Conservation (phyloP, 1,140 invertebrate species). For the Bombyx mandarina region DNA sequence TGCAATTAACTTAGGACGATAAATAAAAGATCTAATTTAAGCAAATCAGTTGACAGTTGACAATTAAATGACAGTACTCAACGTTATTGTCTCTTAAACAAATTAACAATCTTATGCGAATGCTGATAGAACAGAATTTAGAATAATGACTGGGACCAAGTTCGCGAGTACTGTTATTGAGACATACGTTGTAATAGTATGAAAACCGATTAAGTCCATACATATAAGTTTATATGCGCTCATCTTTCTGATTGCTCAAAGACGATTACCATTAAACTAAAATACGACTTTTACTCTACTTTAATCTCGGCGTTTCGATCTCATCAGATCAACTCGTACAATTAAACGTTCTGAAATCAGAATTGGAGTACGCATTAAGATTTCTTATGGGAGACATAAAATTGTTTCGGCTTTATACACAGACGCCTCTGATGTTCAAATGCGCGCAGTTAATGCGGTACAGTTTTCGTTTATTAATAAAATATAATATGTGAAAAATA, state of each 20-base stretch:
- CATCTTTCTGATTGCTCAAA: constrained; percentile 26
- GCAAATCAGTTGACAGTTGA: too few species aligned
- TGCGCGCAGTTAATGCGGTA: constrained; percentile 33
- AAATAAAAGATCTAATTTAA: too few species aligned
- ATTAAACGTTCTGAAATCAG: constrained; percentile 37
- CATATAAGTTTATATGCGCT: constrained; percentile 27
- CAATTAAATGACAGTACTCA: too few species aligned
- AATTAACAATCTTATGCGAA: too few species aligned
- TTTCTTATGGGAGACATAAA: constrained; percentile 41
- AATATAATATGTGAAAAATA: constrained; percentile 1
- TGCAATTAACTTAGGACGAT: too few species aligned
- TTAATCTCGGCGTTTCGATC: constrained; percentile 27
- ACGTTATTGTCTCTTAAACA: too few species aligned
- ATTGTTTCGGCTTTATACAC: constrained; percentile 36
- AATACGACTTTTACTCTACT: constrained; percentile 33
- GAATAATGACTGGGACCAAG: too few species aligned
- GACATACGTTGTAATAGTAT: too few species aligned
- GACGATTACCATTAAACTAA: constrained; percentile 34
- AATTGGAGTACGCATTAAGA: constrained; percentile 40
- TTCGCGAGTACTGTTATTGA: too few species aligned
- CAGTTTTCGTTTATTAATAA: too few species aligned
- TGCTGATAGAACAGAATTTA: too few species aligned
- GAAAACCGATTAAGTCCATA: too few species aligned
- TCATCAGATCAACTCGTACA: constrained; percentile 29
- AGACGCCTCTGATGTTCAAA: constrained; percentile 22